A percentile compares a stretch with the other conserved stretches of the same genome.
These are phyloP conservation scores for Leptopterna dolabrata DNA, from an alignment of 2,888 invertebrate species.

Conservation along the genomic window DNA sequence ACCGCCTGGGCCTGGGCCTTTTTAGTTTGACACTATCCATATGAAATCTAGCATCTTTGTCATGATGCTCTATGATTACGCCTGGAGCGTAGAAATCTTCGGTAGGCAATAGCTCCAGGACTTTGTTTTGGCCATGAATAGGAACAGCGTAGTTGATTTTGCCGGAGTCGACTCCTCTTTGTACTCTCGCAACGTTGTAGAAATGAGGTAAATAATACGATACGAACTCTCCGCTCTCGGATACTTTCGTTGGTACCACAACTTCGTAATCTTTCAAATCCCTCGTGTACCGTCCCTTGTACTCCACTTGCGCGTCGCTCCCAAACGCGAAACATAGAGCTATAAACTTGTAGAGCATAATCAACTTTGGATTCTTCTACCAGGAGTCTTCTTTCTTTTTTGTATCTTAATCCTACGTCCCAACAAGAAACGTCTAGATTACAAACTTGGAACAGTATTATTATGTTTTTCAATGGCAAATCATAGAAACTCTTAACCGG, in stretches of 20 bases:
- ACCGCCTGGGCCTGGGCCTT: conserved; percentile 65
- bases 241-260: conserved; percentile 67
- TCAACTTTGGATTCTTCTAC: neutral
- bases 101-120: conserved; percentile 67
- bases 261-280: conserved; percentile 62
- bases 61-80: conserved; percentile 65
- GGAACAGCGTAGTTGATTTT: conserved; percentile 66
- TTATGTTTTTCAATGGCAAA: neutral
- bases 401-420: neutral
- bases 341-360: neutral
- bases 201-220: conserved; percentile 67
- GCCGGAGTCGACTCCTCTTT: conserved; percentile 56
- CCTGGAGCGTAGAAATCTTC: conserved; percentile 67
- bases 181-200: conserved; percentile 62
- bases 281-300: conserved; percentile 16
- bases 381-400: neutral
- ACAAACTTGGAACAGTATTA: neutral
- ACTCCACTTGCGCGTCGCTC: neutral
- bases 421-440: neutral
- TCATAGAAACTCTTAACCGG: neutral
- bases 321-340: neutral
- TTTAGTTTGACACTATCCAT: conserved; percentile 62
- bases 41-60: conserved; percentile 54
- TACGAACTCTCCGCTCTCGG: conserved; percentile 66
- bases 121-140: conserved; percentile 66